phyloP scores from a whole-genome alignment of 2,113 vertebrate species.

The Ceyx margarethae region DNA sequence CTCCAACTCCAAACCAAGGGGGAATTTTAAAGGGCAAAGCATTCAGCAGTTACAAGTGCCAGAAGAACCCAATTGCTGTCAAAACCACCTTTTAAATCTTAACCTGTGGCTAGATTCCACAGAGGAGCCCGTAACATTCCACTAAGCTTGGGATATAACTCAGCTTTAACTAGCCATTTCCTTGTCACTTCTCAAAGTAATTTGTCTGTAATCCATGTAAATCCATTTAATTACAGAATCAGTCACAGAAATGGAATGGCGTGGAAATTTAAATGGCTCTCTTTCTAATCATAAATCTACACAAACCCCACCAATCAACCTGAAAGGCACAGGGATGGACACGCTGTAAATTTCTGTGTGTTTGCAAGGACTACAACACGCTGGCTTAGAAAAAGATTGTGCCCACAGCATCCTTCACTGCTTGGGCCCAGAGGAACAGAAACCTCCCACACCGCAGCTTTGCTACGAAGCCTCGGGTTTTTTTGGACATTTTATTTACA shows the following conservation, averaged over 20 bases:
- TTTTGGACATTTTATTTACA: background rate
- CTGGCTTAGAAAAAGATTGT: background rate
- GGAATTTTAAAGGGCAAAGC: background rate
- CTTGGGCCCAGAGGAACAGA: background rate
- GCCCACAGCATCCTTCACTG: background rate
- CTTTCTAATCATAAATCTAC: background rate
- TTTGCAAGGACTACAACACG: background rate
- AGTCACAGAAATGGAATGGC: background rate
- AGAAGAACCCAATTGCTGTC: background rate
- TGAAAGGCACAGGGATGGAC: background rate
- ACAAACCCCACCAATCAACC: background rate
- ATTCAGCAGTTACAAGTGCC: background rate
- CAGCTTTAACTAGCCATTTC: slow-evolving; percentile 6
- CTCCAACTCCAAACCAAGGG: background rate
- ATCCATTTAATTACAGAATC: slow-evolving; percentile 30
- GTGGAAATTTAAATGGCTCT: background rate
- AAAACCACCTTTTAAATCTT: background rate
- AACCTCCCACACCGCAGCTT: background rate
- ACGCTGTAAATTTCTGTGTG: background rate
- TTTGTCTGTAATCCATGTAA: background rate
- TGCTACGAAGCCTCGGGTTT: background rate
- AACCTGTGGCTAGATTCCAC: background rate
- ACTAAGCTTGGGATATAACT: background rate
- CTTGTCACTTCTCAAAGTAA: background rate
- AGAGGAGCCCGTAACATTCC: background rate